Conservation (phyloP, 2,888 invertebrate species). For the Mylabris sibirica region DNA sequence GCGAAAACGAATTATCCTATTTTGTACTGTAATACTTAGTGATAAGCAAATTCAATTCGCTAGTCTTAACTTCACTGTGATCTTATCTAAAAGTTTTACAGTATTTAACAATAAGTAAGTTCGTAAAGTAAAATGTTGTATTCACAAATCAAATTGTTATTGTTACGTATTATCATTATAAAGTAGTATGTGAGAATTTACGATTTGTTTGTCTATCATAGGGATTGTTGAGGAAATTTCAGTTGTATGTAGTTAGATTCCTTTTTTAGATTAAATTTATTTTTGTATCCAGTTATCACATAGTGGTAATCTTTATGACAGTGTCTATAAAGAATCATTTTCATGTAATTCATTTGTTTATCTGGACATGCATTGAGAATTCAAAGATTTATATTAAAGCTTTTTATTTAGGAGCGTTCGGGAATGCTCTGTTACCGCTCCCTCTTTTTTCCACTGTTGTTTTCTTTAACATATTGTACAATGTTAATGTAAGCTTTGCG, state of each 20-base stretch:
- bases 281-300: conserved; percentile 28
- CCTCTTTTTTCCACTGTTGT: conserved; percentile 32
- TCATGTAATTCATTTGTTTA: conserved; percentile 37
- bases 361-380: conserved; percentile 35
- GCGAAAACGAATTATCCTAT: conserved; percentile 7
- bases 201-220: not conserved
- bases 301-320: conserved; percentile 33
- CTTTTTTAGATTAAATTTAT: conserved; percentile 24
- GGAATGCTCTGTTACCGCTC: conserved; percentile 30
- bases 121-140: conserved; percentile 32
- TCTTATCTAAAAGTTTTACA: conserved; percentile 39
- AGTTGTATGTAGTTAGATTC: conserved; percentile 15
- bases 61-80: conserved; percentile 37
- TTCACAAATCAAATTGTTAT: conserved; percentile 14
- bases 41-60: conserved; percentile 46
- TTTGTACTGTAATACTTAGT: conserved; percentile 20
- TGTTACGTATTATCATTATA: conserved; percentile 5
- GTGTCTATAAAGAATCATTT: conserved; percentile 32
- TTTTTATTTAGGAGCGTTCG: conserved; percentile 33
- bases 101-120: conserved; percentile 30
- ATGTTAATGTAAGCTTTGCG: conserved; percentile 38
- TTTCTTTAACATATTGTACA: conserved; percentile 34
- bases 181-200: conserved; percentile 5
- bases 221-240: not conserved
- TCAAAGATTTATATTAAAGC: conserved; percentile 32